Conservation (phyloP, 2,888 invertebrate species). For the Dolichomitus sp. region DNA sequence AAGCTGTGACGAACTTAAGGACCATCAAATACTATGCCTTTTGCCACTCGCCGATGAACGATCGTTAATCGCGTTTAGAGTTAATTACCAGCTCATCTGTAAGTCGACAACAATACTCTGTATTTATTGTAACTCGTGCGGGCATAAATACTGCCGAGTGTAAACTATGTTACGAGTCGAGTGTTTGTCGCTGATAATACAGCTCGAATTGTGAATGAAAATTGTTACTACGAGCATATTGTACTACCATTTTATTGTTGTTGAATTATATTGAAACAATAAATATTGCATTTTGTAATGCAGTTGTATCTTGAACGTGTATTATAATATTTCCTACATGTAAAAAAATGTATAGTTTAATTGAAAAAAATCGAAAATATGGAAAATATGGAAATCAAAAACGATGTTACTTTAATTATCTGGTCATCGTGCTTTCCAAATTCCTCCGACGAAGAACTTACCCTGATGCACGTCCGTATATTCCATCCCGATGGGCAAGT, state of each 20-base stretch:
- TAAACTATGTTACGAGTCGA: conserved; percentile 45
- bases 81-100: conserved; percentile 43
- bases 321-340: neutral
- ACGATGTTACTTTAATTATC: too few species aligned
- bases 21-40: conserved; percentile 67
- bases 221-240: conserved; percentile 77
- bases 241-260: conserved; percentile 77
- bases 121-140: conserved; percentile 59
- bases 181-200: conserved; percentile 33
- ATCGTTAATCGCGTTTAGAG: conserved; percentile 29
- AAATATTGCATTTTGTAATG: conserved; percentile 74
- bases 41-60: conserved; percentile 71
- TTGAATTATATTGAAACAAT: conserved; percentile 78
- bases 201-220: conserved; percentile 69
- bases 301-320: neutral
- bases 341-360: too few species aligned
- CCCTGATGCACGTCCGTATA: conserved; percentile 67
- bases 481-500: conserved; percentile 61
- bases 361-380: neutral
- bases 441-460: conserved; percentile 45
- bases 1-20: conserved; percentile 66
- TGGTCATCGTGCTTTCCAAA: neutral
- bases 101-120: conserved; percentile 50
- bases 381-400: neutral
- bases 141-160: conserved; percentile 17